These are phyloP conservation scores for Megalonaias nervosa DNA, from an alignment of 1,140 invertebrate genomes.

Conservation along the genomic window DNA sequence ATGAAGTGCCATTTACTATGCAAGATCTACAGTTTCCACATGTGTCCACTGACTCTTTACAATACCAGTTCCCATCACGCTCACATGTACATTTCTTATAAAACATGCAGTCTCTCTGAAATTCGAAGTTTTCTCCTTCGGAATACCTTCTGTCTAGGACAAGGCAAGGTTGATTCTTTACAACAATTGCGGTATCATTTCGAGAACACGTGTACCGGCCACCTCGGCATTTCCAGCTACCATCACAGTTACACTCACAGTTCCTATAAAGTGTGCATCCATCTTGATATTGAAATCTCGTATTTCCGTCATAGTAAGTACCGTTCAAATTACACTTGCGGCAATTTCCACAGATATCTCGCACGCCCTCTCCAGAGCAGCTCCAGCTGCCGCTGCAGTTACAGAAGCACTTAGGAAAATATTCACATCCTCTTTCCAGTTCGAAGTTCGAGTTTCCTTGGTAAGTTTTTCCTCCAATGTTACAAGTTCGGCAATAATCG, in stretches of 20 bases:
- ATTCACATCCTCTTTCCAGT: constrained; percentile 36
- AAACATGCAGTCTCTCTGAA: constrained; percentile 1
- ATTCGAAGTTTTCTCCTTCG: not conserved
- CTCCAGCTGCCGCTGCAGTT: constrained; percentile 40
- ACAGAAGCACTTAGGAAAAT: constrained; percentile 43
- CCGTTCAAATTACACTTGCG: constrained; percentile 37
- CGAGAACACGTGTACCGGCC: constrained; percentile 21
- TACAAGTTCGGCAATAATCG: constrained; percentile 29
- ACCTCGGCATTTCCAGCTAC: constrained; percentile 19
- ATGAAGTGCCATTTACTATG: constrained; percentile 15
- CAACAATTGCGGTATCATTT: no score
- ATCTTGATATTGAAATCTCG: constrained; percentile 8
- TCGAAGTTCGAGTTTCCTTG: constrained; percentile 37
- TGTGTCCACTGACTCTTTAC: constrained; percentile 7
- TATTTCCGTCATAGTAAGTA: constrained; percentile 14
- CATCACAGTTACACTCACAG: constrained; percentile 28
- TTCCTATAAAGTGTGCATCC: constrained; percentile 20
- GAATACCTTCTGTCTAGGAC: no score
- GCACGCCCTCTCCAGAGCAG: constrained; percentile 15
- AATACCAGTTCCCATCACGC: constrained; percentile 13
- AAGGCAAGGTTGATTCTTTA: no score
- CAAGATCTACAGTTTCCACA: constrained; percentile 29
- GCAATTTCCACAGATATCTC: constrained; percentile 36
- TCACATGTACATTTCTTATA: constrained; percentile 21
- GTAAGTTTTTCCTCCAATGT: constrained; percentile 24